Conservation (phyloP, 2,888 invertebrate genomes). For the Oligia latruncula region DNA sequence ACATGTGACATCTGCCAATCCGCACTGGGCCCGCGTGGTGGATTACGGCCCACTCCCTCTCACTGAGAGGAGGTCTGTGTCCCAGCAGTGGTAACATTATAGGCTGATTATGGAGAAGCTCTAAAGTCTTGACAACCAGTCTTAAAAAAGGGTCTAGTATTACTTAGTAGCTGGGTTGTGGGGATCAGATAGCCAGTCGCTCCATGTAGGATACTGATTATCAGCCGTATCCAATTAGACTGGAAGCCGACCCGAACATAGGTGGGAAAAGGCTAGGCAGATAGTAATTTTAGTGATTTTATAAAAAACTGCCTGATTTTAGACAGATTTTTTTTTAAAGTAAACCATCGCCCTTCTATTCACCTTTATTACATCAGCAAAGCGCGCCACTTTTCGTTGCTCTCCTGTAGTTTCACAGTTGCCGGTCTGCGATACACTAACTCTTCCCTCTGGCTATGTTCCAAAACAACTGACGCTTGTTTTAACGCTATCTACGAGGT, state of each 20-base stretch:
- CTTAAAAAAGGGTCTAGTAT: not conserved
- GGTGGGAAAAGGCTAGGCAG: not conserved
- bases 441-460: slow-evolving; percentile 63
- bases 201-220: not conserved
- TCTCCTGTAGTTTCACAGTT: slow-evolving; percentile 15
- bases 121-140: not conserved
- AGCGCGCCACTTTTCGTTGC: slow-evolving; percentile 10
- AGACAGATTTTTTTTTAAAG: not conserved
- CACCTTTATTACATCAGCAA: not conserved
- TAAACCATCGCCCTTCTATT: not conserved
- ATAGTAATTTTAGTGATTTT: not conserved
- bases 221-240: not conserved
- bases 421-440: slow-evolving; percentile 41
- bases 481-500: slow-evolving; percentile 58
- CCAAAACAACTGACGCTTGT: slow-evolving; percentile 67
- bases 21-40: no score
- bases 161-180: not conserved
- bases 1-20: no score
- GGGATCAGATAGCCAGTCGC: not conserved
- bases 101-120: not conserved
- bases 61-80: no score
- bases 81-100: no score
- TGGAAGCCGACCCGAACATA: not conserved
- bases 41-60: no score
- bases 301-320: not conserved